These are phyloP conservation scores for Pholis gunnellus DNA, from an alignment of 2,113 vertebrate species.

Conservation along the genomic window DNA sequence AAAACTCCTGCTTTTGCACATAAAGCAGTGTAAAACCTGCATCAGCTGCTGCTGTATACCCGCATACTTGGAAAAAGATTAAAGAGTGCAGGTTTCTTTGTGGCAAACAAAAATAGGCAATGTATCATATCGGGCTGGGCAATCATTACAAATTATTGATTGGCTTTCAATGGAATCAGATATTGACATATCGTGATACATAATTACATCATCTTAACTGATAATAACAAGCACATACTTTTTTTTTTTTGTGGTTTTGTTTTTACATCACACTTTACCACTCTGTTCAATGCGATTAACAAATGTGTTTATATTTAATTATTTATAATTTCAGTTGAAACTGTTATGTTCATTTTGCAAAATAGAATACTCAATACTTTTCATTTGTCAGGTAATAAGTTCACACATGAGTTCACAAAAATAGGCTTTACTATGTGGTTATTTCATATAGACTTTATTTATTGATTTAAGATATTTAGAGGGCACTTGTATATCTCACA, in stretches of 20 bases:
- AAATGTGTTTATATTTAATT: neutral
- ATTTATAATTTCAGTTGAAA: too few relatives aligned
- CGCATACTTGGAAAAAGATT: neutral
- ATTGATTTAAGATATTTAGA: neutral
- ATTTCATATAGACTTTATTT: too few relatives aligned
- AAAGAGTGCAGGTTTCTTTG: neutral
- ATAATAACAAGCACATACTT: neutral
- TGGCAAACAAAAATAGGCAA: neutral
- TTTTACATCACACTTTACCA: neutral
- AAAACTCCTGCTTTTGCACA: neutral
- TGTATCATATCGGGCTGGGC: neutral
- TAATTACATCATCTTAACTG: too few relatives aligned
- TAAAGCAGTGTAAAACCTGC: neutral
- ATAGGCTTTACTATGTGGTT: too few relatives aligned
- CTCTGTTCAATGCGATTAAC: neutral
- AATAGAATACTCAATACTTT: too few relatives aligned
- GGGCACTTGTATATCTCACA: neutral
- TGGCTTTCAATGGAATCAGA: neutral
- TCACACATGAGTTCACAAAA: too few relatives aligned
- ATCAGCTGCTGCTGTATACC: neutral
- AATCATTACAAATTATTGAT: neutral
- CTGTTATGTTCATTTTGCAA: too few relatives aligned
- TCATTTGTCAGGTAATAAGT: too few relatives aligned
- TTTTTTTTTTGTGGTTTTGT: neutral
- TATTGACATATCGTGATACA: neutral